Conservation (phyloP, 1,140 invertebrate genomes). For the Lordiphosa mommai region DNA sequence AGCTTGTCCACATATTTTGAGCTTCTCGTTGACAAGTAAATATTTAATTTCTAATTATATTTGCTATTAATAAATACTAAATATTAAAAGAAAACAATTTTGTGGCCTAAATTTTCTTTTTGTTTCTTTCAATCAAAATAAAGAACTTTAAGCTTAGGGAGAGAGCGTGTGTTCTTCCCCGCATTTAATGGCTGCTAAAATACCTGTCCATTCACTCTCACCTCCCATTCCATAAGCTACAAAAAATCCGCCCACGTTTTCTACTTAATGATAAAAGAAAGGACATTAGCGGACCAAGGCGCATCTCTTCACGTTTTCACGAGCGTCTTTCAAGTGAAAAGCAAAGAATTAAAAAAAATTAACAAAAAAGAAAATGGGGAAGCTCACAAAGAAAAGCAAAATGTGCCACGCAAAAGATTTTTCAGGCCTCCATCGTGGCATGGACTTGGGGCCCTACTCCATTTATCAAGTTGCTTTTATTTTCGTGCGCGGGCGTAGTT, state of each 20-base stretch:
- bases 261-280: conserved; percentile 77
- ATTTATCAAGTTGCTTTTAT: conserved; percentile 77
- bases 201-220: conserved; percentile 42
- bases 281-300: conserved; percentile 71
- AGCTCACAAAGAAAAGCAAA: conserved; percentile 58
- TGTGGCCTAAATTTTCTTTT: background rate
- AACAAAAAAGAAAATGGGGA: conserved; percentile 52
- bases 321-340: conserved; percentile 74
- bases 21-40: too few relatives aligned
- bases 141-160: conserved; percentile 50
- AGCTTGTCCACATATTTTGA: too few relatives aligned
- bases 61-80: too few relatives aligned
- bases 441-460: conserved; percentile 14
- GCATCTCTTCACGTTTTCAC: conserved; percentile 57
- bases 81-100: too few relatives aligned
- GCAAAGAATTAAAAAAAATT: conserved; percentile 78
- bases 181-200: conserved; percentile 56
- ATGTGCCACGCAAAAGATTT: conserved; percentile 49
- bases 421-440: conserved; percentile 7
- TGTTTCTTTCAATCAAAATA: conserved; percentile 1
- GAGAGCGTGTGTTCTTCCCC: conserved; percentile 21
- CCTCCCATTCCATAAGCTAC: conserved; percentile 8
- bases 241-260: conserved; percentile 54
- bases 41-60: too few relatives aligned
- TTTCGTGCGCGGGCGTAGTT: conserved; percentile 72